Conservation (phyloP, 2,797 vertebrate genomes). For the Sebastes hubbsi region DNA sequence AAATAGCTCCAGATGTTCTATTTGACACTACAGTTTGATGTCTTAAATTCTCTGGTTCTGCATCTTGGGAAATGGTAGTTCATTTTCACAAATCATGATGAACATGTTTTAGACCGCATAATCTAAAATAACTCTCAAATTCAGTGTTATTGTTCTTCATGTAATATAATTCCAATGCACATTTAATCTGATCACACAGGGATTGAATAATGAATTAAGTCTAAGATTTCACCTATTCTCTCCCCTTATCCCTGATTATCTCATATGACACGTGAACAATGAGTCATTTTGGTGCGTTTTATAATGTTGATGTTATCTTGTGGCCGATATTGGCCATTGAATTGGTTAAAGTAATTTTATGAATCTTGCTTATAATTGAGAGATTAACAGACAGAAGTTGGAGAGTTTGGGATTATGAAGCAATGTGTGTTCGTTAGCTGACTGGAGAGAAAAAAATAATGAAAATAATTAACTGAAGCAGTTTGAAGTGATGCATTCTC, state of each 20-base stretch:
- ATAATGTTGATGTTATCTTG: background rate
- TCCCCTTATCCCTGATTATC: background rate
- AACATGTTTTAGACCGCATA: background rate
- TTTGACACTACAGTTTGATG: background rate
- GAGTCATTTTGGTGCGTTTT: background rate
- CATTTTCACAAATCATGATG: background rate
- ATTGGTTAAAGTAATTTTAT: background rate
- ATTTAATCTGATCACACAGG: background rate
- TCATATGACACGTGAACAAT: background rate
- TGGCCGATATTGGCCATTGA: background rate
- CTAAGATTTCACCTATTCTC: background rate
- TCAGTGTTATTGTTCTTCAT: background rate
- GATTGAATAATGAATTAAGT: background rate
- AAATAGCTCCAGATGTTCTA: background rate
- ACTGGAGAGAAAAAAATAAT: background rate
- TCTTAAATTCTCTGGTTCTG: background rate
- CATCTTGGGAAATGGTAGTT: background rate
- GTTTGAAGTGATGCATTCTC: background rate
- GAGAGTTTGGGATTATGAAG: background rate
- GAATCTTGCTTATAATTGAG: background rate
- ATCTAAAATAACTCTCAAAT: background rate
- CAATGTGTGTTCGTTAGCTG: fast-evolving
- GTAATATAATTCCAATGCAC: background rate
- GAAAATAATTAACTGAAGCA: background rate
- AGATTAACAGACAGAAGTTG: background rate